Evolutionary conservation across 1,140 invertebrate genomes (phyloP), one percentile per base, ranked within the genome.

Genomic region (Pararge aegeria): DNA sequence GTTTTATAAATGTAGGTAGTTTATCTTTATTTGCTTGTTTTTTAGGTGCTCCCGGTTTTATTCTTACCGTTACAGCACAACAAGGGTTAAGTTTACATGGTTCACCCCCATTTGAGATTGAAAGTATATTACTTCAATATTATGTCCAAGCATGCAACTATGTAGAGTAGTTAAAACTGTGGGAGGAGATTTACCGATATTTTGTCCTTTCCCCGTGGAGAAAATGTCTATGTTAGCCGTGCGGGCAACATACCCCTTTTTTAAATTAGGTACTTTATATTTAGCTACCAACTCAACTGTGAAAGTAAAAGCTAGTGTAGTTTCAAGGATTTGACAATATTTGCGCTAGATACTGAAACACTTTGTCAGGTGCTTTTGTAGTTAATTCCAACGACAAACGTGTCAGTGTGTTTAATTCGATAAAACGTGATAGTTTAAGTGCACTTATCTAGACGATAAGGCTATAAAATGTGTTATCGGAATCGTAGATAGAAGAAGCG

Each of bases 371-470:
- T 40, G 13, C 16, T 40, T 15, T 40, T 40, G 38, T 40, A 37
- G 2, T 42, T 20, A 46, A 46, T 10, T 20, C 4, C 19, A 46
- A 46, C 42, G 20, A 7, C 37, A 29, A 55, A 34, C 7, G 24
- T 27, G 9, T 20, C 5, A 10, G 19, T 24, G 51, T 21, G 49
- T 15, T 42, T n/a, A 55, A 50, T 61, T 37, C 27, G 49, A 64
- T 64, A 64, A 49, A 15, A 42, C 18, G 10, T 16, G 15, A 18
- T 42, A 30, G 52, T 59, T 62, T 15, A 51, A 50, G 38, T 57
- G 19, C 24, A 59, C 59, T 61, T 48, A 61, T 62, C 63, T 30
- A 51, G 1, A 16, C 30, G 62, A 68, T 65, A 68, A 68, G n/a
- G 21, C 51, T 66, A 55, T 59, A 34, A 62, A 59, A 59, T 51